phyloP scores from a whole-genome alignment of 92 coral and sea anemone genomes.

The Epizoanthus illoricatus region DNA sequence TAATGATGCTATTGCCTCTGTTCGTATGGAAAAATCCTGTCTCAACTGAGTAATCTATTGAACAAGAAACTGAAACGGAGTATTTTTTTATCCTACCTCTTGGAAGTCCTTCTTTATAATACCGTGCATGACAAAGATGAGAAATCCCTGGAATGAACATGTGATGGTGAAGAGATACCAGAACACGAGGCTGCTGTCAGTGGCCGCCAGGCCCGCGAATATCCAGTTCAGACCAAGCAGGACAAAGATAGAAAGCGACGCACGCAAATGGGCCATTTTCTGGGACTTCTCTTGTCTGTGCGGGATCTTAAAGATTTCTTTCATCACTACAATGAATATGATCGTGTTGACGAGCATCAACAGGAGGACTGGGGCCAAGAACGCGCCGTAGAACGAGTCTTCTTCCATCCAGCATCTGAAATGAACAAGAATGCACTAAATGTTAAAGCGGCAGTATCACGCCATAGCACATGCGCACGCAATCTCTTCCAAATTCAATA shows the following conservation, averaged over 20 bases:
- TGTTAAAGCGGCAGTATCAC: too few species aligned
- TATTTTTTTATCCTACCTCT: conserved; percentile 47
- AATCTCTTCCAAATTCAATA: too few species aligned
- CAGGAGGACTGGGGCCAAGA: conserved; percentile 88
- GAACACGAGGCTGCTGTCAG: conserved; percentile 65
- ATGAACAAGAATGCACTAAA: neutral
- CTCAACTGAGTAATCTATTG: too few species aligned
- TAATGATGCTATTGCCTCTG: too few species aligned
- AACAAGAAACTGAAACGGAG: too few species aligned
- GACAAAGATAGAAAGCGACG: conserved; percentile 86
- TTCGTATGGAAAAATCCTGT: neutral
- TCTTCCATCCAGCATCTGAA: conserved; percentile 90
- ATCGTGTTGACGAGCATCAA: conserved; percentile 69
- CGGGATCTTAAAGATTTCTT: conserved; percentile 88
- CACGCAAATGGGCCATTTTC: conserved; percentile 80
- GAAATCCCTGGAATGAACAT: conserved; percentile 92
- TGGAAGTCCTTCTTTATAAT: conserved; percentile 87
- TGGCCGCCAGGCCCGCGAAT: conserved; percentile 91
- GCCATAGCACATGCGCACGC: too few species aligned
- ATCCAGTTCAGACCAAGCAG: conserved; percentile 95
- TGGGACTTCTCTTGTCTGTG: conserved; percentile 68
- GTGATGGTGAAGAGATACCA: conserved; percentile 88
- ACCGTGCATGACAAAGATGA: conserved; percentile 89
- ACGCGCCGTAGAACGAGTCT: conserved; percentile 77
- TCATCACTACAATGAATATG: conserved; percentile 81